phyloP scores from a whole-genome alignment of 2,888 invertebrate genomes.

The Drosophila sordidula region DNA sequence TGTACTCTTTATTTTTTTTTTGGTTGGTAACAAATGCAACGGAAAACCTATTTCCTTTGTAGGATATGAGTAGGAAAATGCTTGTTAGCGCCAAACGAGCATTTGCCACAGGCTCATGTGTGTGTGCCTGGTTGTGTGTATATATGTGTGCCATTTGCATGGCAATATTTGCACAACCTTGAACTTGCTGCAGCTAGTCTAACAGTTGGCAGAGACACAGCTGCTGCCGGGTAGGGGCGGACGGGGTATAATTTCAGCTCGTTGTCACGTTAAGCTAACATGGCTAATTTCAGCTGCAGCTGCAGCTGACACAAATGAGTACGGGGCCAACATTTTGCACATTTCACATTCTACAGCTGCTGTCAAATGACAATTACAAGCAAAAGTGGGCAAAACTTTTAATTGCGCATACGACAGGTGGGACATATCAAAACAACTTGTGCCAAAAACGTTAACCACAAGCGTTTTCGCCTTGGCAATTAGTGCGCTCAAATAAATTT shows the following conservation, averaged over 20 bases:
- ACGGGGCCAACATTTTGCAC: slow-evolving; percentile 36
- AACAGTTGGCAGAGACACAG: neutral
- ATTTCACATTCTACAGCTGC: slow-evolving; percentile 43
- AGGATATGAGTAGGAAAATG: slow-evolving; percentile 73
- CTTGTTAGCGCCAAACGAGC: slow-evolving; percentile 65
- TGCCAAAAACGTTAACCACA: slow-evolving; percentile 10
- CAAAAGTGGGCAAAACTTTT: slow-evolving; percentile 56
- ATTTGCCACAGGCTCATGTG: slow-evolving; percentile 41
- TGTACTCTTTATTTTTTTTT: slow-evolving; percentile 15
- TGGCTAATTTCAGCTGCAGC: slow-evolving; percentile 58
- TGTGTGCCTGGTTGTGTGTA: neutral
- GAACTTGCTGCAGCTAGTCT: slow-evolving; percentile 59
- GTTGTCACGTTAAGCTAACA: slow-evolving; percentile 52
- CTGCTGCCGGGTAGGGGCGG: no score
- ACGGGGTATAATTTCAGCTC: slow-evolving; percentile 21
- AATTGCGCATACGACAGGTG: slow-evolving; percentile 73
- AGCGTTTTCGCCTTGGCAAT: slow-evolving; percentile 36
- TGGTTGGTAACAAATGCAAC: slow-evolving; percentile 65
- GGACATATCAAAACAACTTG: slow-evolving; percentile 32
- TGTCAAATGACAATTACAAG: slow-evolving; percentile 65
- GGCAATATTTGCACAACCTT: slow-evolving; percentile 57
- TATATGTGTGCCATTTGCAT: slow-evolving; percentile 42
- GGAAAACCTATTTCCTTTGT: slow-evolving; percentile 75
- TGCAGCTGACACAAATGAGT: slow-evolving; percentile 56
- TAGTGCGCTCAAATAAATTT: slow-evolving; percentile 20